phyloP scores from a whole-genome alignment of 2,888 invertebrate genomes.

The Acleris literana region DNA sequence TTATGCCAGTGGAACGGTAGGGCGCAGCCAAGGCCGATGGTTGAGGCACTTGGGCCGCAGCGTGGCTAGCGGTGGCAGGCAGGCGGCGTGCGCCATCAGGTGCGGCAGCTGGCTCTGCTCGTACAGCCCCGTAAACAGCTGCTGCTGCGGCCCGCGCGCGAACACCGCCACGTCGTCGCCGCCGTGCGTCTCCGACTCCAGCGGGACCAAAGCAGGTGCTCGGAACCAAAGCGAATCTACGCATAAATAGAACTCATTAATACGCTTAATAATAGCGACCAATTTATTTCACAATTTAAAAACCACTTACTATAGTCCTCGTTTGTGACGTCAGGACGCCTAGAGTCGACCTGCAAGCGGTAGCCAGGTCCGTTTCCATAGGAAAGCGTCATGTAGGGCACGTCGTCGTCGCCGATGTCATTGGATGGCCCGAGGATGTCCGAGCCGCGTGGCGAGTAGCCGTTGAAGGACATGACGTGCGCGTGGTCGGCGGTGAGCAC shows the following conservation, averaged over 20 bases:
- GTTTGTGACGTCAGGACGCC: constrained; percentile 73
- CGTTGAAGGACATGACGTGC: constrained; percentile 87
- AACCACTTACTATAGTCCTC: constrained; percentile 52
- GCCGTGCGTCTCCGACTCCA: constrained; percentile 87
- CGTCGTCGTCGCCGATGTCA: constrained; percentile 69
- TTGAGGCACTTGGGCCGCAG: constrained; percentile 17
- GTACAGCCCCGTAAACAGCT: constrained; percentile 88
- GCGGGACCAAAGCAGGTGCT: constrained; percentile 79
- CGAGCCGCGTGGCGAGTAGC: constrained; percentile 85
- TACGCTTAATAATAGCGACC: too few species aligned
- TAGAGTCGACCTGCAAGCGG: constrained; percentile 59
- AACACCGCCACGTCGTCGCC: constrained; percentile 91
- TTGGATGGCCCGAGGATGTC: constrained; percentile 68
- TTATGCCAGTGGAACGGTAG: background rate
- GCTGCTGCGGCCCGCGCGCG: constrained; percentile 88
- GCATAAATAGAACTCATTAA: constrained; percentile 8
- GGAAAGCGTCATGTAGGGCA: constrained; percentile 84
- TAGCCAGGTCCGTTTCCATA: constrained; percentile 87
- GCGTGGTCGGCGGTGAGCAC: constrained; percentile 91
- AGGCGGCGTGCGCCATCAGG: constrained; percentile 88
- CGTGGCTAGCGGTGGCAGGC: constrained; percentile 83
- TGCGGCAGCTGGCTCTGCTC: constrained; percentile 91
- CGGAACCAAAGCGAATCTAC: constrained; percentile 50
- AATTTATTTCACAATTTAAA: background rate
- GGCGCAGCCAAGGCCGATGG: background rate